phyloP scores from a whole-genome alignment of 2,113 vertebrate genomes.

The Ornithorhynchus anatinus region DNA sequence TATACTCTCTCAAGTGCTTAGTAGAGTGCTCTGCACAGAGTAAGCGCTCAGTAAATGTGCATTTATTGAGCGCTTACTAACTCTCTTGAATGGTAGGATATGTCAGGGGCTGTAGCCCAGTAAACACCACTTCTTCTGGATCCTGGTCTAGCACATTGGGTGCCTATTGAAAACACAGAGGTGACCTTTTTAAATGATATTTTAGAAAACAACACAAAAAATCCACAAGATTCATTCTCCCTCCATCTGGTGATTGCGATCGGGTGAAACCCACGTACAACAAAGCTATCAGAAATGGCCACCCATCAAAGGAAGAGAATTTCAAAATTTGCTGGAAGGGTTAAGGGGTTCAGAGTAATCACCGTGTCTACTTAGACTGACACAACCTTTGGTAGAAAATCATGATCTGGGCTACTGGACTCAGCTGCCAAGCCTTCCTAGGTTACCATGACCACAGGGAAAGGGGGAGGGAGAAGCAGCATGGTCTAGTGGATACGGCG shows the following conservation, averaged over 20 bases:
- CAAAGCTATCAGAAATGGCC: neutral
- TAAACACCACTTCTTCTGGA: conserved; percentile 42
- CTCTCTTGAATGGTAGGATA: conserved; percentile 7
- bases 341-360: conserved; percentile 15
- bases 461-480: no score
- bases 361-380: conserved; percentile 3
- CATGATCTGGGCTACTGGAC: no score
- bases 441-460: no score
- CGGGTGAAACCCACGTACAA: conserved; percentile 1
- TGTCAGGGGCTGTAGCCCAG: conserved; percentile 42
- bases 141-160: conserved; percentile 32
- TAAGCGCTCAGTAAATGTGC: no score
- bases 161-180: conserved; percentile 24
- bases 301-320: neutral
- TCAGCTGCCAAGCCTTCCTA: no score
- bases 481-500: no score
- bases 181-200: conserved; percentile 9
- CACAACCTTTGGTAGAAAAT: no score
- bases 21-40: no score
- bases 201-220: neutral
- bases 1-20: no score
- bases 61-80: no score
- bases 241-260: conserved; percentile 31
- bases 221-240: neutral
- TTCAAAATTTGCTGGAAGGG: conserved; percentile 24